Conservation (phyloP, 2,888 invertebrate genomes). For the Patella caerulea region DNA sequence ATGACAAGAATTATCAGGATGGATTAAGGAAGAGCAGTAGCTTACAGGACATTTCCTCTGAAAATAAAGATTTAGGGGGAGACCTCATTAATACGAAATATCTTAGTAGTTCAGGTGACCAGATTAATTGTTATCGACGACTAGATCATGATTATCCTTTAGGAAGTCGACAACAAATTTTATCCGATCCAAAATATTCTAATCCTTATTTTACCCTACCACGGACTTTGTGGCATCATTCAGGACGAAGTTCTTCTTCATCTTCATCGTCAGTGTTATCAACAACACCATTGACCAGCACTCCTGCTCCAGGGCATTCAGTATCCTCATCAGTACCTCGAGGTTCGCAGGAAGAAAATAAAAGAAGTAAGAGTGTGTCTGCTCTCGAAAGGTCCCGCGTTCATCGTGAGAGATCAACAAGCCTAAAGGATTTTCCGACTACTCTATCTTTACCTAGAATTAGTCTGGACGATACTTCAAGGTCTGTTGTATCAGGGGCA, state of each 20-base stretch:
- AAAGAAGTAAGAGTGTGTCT: conserved; percentile 22
- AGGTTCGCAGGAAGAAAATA: conserved; percentile 51
- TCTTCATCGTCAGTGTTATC: conserved; percentile 33
- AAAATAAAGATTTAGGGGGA: conserved; percentile 40
- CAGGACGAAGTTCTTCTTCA: conserved; percentile 29
- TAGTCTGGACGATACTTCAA: conserved; percentile 27
- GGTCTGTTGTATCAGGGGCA: conserved; percentile 31
- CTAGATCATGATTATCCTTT: conserved; percentile 23
- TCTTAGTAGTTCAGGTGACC: conserved; percentile 63
- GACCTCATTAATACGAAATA: conserved; percentile 51
- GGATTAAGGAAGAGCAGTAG: conserved; percentile 68
- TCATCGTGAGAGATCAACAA: conserved; percentile 56
- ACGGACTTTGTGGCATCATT: conserved; percentile 42
- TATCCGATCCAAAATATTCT: conserved; percentile 41
- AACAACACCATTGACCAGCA: conserved; percentile 20
- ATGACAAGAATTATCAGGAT: conserved; percentile 64
- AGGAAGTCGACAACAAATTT: conserved; percentile 35
- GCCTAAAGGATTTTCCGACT: conserved; percentile 58
- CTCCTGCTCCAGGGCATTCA: conserved; percentile 29
- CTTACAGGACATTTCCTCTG: conserved; percentile 61
- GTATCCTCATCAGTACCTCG: conserved; percentile 33
- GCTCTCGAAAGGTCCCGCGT: conserved; percentile 45
- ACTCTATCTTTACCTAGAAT: conserved; percentile 50
- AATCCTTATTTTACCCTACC: conserved; percentile 53
- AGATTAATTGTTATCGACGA: conserved; percentile 43